phyloP scores from a whole-genome alignment of 2,797 vertebrate species.

The Epinephelus coioides region DNA sequence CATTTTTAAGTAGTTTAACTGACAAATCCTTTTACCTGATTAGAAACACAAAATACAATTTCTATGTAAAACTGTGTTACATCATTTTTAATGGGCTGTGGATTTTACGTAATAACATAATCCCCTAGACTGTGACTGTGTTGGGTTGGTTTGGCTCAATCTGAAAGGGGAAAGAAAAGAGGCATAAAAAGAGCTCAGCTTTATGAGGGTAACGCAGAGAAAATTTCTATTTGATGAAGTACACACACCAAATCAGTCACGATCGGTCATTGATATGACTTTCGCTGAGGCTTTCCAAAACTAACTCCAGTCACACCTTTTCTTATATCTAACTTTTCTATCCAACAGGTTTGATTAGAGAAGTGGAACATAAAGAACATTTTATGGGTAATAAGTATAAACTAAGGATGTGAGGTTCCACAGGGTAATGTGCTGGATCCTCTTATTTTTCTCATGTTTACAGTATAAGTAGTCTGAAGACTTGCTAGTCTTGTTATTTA shows the following conservation, averaged over 20 bases:
- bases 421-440: not conserved
- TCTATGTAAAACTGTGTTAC: slow-evolving; percentile 47
- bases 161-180: slow-evolving; percentile 1
- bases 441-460: not conserved
- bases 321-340: not conserved
- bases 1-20: slow-evolving; percentile 5
- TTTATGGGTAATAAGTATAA: not conserved
- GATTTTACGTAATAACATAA: slow-evolving; percentile 59
- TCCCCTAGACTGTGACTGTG: slow-evolving; percentile 40
- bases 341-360: not conserved
- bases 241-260: not conserved
- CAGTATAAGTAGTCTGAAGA: not conserved
- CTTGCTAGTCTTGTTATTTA: too few species aligned
- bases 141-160: slow-evolving; percentile 10
- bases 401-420: not conserved
- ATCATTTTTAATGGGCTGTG: slow-evolving; percentile 41
- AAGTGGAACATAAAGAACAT: not conserved
- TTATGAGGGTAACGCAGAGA: not conserved
- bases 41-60: slow-evolving; percentile 31
- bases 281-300: not conserved
- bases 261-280: not conserved
- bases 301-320: not conserved
- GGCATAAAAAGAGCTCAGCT: slow-evolving; percentile 1
- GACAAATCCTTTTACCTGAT: slow-evolving; percentile 39
- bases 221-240: not conserved